Percentiles rank a stretch among this genome's conserved stretches.
Evolutionary conservation across 2,888 invertebrate species (phyloP).

Genomic region (Drosophila histrio): DNA sequence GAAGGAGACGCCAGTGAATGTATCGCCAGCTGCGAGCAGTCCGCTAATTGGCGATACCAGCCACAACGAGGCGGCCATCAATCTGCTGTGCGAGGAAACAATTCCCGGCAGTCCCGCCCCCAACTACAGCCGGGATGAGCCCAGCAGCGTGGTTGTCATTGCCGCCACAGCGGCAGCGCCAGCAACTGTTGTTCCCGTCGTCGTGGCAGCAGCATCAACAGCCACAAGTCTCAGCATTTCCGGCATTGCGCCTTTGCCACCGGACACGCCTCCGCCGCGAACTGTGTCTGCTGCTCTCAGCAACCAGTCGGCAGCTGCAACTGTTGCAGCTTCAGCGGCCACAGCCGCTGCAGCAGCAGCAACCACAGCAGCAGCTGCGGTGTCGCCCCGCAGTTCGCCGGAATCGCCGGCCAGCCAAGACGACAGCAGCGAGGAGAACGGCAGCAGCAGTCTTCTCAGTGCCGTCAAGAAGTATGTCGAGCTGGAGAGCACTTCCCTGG

Average conservation of each 20-base stretch:
- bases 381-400: constrained; percentile 79
- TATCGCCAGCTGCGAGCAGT: constrained; percentile 51
- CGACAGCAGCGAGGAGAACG: constrained; percentile 83
- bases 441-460: constrained; percentile 65
- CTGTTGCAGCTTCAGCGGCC: background rate
- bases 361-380: background rate
- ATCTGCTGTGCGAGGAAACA: constrained; percentile 94
- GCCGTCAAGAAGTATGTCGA: constrained; percentile 79
- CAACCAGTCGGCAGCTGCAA: background rate
- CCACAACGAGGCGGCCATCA: constrained; percentile 87
- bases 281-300: background rate
- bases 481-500: constrained; percentile 66
- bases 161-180: background rate
- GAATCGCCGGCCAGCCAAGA: constrained; percentile 83
- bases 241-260: constrained; percentile 33
- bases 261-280: constrained; percentile 34
- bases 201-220: background rate
- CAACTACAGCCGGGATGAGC: constrained; percentile 82
- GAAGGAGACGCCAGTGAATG: constrained; percentile 36
- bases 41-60: constrained; percentile 67
- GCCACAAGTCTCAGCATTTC: background rate
- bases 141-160: background rate
- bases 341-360: background rate
- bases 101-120: constrained; percentile 95
- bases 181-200: background rate